phyloP scores from a whole-genome alignment of 2,888 invertebrate species.

The Tipula vernalis region DNA sequence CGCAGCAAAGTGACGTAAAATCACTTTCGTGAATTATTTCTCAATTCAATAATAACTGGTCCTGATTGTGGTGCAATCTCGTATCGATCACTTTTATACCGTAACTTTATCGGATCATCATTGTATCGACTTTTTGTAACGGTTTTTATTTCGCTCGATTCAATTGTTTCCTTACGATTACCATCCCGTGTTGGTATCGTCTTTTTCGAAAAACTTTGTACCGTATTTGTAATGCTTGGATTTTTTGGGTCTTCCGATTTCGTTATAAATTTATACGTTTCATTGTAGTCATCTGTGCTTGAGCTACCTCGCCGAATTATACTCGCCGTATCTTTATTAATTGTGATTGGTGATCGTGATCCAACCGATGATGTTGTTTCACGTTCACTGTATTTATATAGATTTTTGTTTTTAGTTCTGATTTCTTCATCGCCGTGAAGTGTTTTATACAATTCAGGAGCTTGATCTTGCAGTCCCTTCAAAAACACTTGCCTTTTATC shows the following conservation, averaged over 20 bases:
- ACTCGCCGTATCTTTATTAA: conserved; percentile 33
- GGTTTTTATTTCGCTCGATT: conserved; percentile 57
- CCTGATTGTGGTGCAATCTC: conserved; percentile 22
- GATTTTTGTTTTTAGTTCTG: conserved; percentile 29
- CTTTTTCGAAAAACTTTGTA: conserved; percentile 56
- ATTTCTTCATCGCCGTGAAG: conserved; percentile 50
- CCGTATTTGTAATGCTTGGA: conserved; percentile 57
- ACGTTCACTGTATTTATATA: conserved; percentile 33
- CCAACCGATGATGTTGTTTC: conserved; percentile 26
- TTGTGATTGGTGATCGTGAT: conserved; percentile 31
- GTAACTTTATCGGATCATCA: conserved; percentile 38
- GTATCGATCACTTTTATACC: conserved; percentile 33
- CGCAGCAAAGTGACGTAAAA: neutral
- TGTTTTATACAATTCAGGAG: conserved; percentile 59
- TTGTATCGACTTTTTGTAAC: conserved; percentile 51
- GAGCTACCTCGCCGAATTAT: conserved; percentile 50
- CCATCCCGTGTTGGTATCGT: conserved; percentile 51
- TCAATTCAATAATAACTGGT: conserved; percentile 49
- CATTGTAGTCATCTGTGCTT: conserved; percentile 57
- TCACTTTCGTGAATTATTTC: conserved; percentile 25
- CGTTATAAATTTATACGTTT: conserved; percentile 56
- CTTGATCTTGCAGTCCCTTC: conserved; percentile 53
- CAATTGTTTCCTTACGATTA: conserved; percentile 51
- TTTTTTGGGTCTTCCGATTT: conserved; percentile 51
- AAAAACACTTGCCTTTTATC: conserved; percentile 56